These are phyloP conservation scores for Xanthorhoe spadicearia DNA, from an alignment of 2,888 invertebrate genomes.

Conservation along the genomic window DNA sequence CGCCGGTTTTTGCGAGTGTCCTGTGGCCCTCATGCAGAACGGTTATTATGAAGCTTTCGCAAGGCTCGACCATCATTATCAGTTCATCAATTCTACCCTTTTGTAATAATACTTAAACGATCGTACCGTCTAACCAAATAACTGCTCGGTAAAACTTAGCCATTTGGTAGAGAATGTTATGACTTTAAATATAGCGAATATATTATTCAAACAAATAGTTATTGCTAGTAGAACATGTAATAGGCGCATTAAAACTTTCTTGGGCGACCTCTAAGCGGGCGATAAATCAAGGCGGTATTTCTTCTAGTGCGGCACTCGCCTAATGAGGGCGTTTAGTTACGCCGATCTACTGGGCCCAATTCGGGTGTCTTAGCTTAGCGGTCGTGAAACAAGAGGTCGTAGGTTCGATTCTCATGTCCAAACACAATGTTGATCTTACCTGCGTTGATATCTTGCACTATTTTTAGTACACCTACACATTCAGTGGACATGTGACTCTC, in stretches of 20 bases:
- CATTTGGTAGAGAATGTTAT: neutral
- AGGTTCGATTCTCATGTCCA: neutral
- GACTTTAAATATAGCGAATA: constrained; percentile 13
- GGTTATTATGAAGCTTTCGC: constrained; percentile 6
- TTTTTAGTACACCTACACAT: too few species aligned
- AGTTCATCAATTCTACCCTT: constrained; percentile 6
- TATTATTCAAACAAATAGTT: constrained; percentile 25
- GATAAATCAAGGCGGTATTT: constrained; percentile 29
- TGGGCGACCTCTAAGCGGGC: constrained; percentile 30
- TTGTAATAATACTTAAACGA: neutral
- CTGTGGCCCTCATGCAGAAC: constrained; percentile 17
- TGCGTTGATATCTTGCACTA: too few species aligned
- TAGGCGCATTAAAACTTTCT: constrained; percentile 27
- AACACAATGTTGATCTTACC: neutral
- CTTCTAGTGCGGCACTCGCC: constrained; percentile 16
- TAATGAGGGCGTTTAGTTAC: constrained; percentile 9
- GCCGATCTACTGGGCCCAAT: neutral
- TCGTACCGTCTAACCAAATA: too few species aligned
- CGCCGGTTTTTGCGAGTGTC: constrained; percentile 16
- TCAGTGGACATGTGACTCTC: too few species aligned
- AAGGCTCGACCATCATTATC: constrained; percentile 13
- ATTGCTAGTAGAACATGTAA: constrained; percentile 17
- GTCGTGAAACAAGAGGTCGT: neutral
- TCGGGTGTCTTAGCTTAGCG: neutral
- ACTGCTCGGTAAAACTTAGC: neutral